Percentiles rank a stretch among this genome's conserved stretches.
These are phyloP conservation scores for Saguinus imperator DNA, from an alignment of 2,113 vertebrate species.

Conservation along the genomic window DNA sequence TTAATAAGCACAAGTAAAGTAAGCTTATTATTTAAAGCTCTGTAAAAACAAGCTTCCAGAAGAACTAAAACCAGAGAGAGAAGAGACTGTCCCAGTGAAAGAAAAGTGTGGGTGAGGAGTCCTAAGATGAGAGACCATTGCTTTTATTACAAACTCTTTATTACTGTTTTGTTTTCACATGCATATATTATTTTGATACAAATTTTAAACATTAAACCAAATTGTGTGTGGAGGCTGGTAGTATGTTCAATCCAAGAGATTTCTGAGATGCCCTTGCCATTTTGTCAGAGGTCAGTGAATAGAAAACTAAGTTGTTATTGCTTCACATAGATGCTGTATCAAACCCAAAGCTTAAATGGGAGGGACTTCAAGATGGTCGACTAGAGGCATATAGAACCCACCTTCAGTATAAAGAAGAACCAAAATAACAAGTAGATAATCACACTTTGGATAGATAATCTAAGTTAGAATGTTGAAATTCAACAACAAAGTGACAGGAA, in stretches of 20 bases:
- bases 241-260: neutral
- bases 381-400: neutral
- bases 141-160: neutral
- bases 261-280: neutral
- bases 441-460: neutral
- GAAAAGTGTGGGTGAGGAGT: neutral
- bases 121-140: neutral
- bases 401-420: neutral
- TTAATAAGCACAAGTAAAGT: neutral
- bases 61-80: neutral
- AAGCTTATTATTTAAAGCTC: neutral
- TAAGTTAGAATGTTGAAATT: neutral
- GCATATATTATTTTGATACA: neutral
- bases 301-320: neutral
- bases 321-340: neutral
- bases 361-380: neutral
- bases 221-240: neutral
- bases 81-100: neutral
- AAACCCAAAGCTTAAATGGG: neutral
- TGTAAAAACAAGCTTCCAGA: neutral
- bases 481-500: neutral
- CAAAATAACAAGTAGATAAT: neutral
- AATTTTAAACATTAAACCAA: slow-evolving; percentile 5
- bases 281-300: neutral
- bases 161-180: neutral